These are phyloP conservation scores for Drosophila leonis DNA, from an alignment of 2,888 invertebrate genomes.

Conservation along the genomic window DNA sequence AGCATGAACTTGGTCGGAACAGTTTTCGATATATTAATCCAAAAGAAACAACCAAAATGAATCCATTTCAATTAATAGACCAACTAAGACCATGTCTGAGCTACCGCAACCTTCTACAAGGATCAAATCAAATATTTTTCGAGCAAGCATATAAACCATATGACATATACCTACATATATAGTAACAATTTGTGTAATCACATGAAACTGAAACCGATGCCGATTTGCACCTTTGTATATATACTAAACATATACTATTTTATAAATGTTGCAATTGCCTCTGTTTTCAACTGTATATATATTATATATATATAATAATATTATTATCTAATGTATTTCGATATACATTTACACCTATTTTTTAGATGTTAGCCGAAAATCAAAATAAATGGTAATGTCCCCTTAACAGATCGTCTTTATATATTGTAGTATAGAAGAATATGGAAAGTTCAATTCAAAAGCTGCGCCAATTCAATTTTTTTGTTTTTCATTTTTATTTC, in stretches of 20 bases:
- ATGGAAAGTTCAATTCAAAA: slow-evolving; percentile 1
- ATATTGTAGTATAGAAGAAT: not conserved
- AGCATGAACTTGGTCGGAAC: not conserved
- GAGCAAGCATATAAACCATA: slow-evolving; percentile 27
- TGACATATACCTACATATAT: slow-evolving; percentile 2
- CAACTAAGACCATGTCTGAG: slow-evolving; percentile 1
- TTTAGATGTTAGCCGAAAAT: slow-evolving; percentile 60
- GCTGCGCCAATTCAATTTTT: slow-evolving; percentile 63
- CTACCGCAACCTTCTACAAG: slow-evolving; percentile 26
- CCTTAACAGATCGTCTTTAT: slow-evolving; percentile 2
- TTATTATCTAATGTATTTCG: slow-evolving; percentile 46
- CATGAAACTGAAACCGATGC: slow-evolving; percentile 30
- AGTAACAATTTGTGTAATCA: slow-evolving; percentile 9
- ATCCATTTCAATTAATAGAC: not conserved
- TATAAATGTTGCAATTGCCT: slow-evolving; percentile 42
- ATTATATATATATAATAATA: slow-evolving; percentile 5
- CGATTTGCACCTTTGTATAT: slow-evolving; percentile 57
- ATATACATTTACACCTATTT: slow-evolving; percentile 63
- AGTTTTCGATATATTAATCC: not conserved
- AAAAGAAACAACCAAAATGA: not conserved
- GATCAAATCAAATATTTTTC: slow-evolving; percentile 61
- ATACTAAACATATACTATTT: slow-evolving; percentile 44
- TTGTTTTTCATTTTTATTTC: slow-evolving; percentile 76
- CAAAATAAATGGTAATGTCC: slow-evolving; percentile 67
- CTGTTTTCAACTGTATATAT: slow-evolving; percentile 48